Conservation (phyloP, 2,113 vertebrate species). For the Ammodytes marinus region DNA sequence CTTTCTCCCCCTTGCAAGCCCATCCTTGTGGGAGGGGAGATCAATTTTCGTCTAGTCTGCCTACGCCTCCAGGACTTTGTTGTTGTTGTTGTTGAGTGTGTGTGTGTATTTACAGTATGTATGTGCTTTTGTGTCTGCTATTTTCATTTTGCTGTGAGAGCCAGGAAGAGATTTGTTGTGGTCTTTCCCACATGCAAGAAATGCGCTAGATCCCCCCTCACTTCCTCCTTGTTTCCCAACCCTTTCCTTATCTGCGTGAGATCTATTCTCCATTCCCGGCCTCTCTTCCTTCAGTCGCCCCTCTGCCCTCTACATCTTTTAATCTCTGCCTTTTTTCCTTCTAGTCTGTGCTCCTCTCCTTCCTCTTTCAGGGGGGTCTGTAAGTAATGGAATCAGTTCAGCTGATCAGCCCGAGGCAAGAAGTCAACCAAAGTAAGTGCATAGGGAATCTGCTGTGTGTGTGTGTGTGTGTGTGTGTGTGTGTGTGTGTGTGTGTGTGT, state of each 20-base stretch:
- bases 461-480: conserved; percentile 22
- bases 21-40: conserved; percentile 81
- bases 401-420: conserved; percentile 77
- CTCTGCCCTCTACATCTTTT: conserved; percentile 66
- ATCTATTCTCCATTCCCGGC: conserved; percentile 38
- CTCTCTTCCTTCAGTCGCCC: conserved; percentile 41
- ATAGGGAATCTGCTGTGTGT: conserved; percentile 61
- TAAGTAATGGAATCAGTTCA: conserved; percentile 80
- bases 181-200: conserved; percentile 58
- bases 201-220: conserved; percentile 44
- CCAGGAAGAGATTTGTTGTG: conserved; percentile 64
- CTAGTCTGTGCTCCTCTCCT: conserved; percentile 48
- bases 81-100: conserved; percentile 65
- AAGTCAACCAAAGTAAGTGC: conserved; percentile 79
- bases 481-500: conserved; percentile 35
- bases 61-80: conserved; percentile 82
- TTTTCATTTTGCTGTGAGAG: conserved; percentile 59
- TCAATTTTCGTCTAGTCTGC: conserved; percentile 86
- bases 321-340: conserved; percentile 28
- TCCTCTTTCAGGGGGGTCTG: conserved; percentile 73
- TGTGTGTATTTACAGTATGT: conserved; percentile 55
- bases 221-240: conserved; percentile 58
- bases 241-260: conserved; percentile 35
- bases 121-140: conserved; percentile 50
- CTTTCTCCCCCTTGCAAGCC: conserved; percentile 56